These are phyloP conservation scores for Acyrthosiphon pisum DNA, from an alignment of 1,140 invertebrate genomes.

Conservation along the genomic window DNA sequence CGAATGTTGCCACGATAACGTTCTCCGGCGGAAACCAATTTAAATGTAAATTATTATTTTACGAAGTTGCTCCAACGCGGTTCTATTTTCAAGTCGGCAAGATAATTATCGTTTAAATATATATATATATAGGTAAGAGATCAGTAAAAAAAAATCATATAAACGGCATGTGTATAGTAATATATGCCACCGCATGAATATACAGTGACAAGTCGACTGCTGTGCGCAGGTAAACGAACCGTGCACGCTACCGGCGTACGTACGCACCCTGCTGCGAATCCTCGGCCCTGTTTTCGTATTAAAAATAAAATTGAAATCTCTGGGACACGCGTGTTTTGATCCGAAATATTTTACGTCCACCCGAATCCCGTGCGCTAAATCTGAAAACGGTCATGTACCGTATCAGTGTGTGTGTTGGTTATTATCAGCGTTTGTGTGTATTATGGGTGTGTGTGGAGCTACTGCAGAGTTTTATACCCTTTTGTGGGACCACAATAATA, in stretches of 20 bases:
- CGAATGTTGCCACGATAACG: background rate
- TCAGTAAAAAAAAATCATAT: background rate
- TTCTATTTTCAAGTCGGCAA: slow-evolving; percentile 15
- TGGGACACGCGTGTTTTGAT: slow-evolving; percentile 46
- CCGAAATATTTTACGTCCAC: background rate
- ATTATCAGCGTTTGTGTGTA: background rate
- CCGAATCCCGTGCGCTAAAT: background rate
- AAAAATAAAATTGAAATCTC: slow-evolving; percentile 38
- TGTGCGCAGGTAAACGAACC: slow-evolving; percentile 54
- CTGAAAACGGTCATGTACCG: background rate
- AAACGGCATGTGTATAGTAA: background rate
- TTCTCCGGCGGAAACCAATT: slow-evolving; percentile 29
- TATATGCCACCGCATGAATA: background rate
- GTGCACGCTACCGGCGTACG: slow-evolving; percentile 45
- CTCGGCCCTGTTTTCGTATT: background rate
- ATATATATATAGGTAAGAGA: background rate
- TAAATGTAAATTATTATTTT: slow-evolving; percentile 54
- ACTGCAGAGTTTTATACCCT: background rate
- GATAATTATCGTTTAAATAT: slow-evolving; percentile 39
- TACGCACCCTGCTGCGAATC: slow-evolving; percentile 11
- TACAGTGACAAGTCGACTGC: slow-evolving; percentile 49
- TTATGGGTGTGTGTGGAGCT: background rate
- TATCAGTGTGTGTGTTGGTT: background rate
- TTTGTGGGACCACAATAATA: background rate
- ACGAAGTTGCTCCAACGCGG: background rate